phyloP scores from a whole-genome alignment of 2,113 vertebrate species.

The Haemorhous mexicanus region DNA sequence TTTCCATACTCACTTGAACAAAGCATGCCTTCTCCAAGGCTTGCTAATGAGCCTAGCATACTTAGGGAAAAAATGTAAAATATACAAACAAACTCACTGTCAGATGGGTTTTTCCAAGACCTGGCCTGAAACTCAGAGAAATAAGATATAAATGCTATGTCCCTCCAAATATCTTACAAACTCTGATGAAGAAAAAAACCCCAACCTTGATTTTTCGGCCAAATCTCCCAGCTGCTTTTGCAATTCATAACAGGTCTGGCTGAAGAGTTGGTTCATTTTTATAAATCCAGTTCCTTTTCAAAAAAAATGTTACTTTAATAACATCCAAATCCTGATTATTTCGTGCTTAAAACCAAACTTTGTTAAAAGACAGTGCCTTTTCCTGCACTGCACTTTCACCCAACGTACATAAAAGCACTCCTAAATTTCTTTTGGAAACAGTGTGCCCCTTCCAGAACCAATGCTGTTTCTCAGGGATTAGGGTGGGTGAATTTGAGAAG shows the following conservation, averaged over 20 bases:
- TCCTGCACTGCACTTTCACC: neutral
- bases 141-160: conserved; percentile 30
- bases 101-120: conserved; percentile 58
- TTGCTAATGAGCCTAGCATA: conserved; percentile 53
- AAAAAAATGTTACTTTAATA: conserved; percentile 27
- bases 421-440: neutral
- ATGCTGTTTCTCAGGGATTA: neutral
- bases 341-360: neutral
- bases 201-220: conserved; percentile 24
- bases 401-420: neutral
- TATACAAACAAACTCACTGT: conserved; percentile 62
- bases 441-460: neutral
- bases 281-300: conserved; percentile 31
- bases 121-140: conserved; percentile 48
- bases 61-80: conserved; percentile 48
- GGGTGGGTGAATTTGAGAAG: neutral
- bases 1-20: conserved; percentile 53
- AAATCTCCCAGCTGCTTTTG: conserved; percentile 57
- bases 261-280: conserved; percentile 30
- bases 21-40: conserved; percentile 43
- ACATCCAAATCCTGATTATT: conserved; percentile 31
- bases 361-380: neutral
- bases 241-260: conserved; percentile 36
- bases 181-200: neutral
- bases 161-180: conserved; percentile 60